Conservation (phyloP, 2,888 invertebrate species). For the Silvanus unidentatus region DNA sequence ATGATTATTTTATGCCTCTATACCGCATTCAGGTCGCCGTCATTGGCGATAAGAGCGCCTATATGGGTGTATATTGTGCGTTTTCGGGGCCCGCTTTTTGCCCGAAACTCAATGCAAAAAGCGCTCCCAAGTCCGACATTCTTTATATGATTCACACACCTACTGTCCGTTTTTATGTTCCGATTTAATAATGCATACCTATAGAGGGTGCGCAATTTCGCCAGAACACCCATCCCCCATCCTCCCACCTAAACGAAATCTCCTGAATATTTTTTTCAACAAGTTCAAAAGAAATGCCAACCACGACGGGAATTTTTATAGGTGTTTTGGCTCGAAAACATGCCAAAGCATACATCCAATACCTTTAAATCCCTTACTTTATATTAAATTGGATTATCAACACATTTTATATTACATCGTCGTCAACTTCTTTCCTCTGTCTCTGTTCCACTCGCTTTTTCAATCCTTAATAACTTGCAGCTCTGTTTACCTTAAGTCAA, state of each 20-base stretch:
- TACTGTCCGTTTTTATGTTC: constrained; percentile 20
- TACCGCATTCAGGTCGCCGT: no score
- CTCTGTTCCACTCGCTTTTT: no score
- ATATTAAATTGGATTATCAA: constrained; percentile 3
- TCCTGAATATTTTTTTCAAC: constrained; percentile 21
- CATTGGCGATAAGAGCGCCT: no score
- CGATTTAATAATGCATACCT: constrained; percentile 29
- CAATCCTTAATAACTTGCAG: no score
- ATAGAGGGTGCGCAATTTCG: constrained; percentile 24
- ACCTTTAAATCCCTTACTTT: constrained; percentile 4
- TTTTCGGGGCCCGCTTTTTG: no score
- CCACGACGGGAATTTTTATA: constrained; percentile 25
- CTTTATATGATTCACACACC: constrained; percentile 2
- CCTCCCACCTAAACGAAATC: no score
- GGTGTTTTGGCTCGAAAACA: constrained; percentile 11
- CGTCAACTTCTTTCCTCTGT: no score
- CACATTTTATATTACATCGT: background rate
- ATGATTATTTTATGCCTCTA: no score
- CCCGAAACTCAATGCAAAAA: constrained; percentile 1
- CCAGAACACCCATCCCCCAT: no score
- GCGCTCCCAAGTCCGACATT: background rate
- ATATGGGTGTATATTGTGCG: no score
- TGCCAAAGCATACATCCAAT: constrained; percentile 12
- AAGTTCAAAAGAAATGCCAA: constrained; percentile 18
- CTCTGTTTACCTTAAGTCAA: no score